These are phyloP conservation scores for Triplophysa dalaica DNA, from an alignment of 2,113 vertebrate species.

Conservation along the genomic window DNA sequence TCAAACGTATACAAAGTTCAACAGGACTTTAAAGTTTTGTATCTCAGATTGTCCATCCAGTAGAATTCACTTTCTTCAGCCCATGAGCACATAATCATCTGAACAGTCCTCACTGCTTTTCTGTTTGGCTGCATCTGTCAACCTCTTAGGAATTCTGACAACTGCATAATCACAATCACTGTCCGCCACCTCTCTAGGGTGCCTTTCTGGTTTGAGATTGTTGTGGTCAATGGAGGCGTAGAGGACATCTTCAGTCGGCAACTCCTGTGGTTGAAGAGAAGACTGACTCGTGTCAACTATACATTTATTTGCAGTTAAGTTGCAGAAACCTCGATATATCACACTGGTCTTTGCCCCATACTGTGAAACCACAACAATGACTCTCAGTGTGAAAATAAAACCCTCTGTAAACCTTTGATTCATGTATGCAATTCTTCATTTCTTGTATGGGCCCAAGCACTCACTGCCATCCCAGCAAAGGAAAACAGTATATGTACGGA, in stretches of 20 bases:
- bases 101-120: conserved; percentile 58
- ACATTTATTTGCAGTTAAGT: too few relatives aligned
- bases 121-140: not conserved
- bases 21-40: not conserved
- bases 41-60: conserved; percentile 3
- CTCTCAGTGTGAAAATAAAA: too few relatives aligned
- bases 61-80: not conserved
- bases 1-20: not conserved
- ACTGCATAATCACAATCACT: conserved; percentile 69
- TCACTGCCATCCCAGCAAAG: too few relatives aligned
- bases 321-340: too few relatives aligned
- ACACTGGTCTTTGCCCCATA: too few relatives aligned
- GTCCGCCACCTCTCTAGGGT: not conserved
- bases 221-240: conserved; percentile 71
- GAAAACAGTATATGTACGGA: too few relatives aligned
- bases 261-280: conserved; percentile 18
- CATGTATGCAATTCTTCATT: too few relatives aligned
- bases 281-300: not conserved
- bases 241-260: conserved; percentile 62
- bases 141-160: conserved; percentile 54
- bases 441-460: too few relatives aligned
- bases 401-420: too few relatives aligned
- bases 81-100: conserved; percentile 74
- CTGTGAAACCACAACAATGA: too few relatives aligned
- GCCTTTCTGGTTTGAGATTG: not conserved